Conservation (phyloP, 2,888 invertebrate genomes). For the Leucozona laternaria region DNA sequence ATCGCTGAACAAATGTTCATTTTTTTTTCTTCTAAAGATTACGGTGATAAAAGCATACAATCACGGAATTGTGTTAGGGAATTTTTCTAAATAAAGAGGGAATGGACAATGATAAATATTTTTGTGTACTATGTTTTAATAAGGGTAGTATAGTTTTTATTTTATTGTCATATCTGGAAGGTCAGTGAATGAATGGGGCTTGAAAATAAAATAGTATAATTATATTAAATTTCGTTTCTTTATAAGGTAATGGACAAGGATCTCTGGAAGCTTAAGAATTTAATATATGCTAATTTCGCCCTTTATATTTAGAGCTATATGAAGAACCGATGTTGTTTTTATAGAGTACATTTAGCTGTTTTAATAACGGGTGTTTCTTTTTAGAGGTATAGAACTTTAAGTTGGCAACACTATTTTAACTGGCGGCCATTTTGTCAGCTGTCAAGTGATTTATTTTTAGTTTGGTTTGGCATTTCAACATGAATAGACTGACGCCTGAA, state of each 20-base stretch:
- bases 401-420: too few relatives aligned
- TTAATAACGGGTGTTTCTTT: too few relatives aligned
- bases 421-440: too few relatives aligned
- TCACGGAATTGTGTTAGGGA: constrained; percentile 23
- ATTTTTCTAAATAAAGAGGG: neutral
- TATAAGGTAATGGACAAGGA: neutral
- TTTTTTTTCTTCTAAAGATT: neutral
- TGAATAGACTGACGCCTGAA: too few relatives aligned
- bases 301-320: neutral
- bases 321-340: neutral
- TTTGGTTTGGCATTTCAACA: too few relatives aligned
- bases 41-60: constrained; percentile 23
- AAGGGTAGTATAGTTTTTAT: neutral
- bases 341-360: too few relatives aligned
- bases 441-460: too few relatives aligned
- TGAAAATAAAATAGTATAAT: neutral
- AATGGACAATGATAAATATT: constrained; percentile 24
- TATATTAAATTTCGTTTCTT: neutral
- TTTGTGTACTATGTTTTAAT: neutral
- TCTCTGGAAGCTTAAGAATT: neutral
- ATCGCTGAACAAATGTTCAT: constrained; percentile 29
- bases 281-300: neutral
- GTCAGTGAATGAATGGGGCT: constrained; percentile 4
- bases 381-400: too few relatives aligned
- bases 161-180: neutral